Percentiles rank a stretch among this genome's conserved stretches.
Conservation (phyloP, 2,888 invertebrate genomes). For the Colostygia pectinataria region DNA sequence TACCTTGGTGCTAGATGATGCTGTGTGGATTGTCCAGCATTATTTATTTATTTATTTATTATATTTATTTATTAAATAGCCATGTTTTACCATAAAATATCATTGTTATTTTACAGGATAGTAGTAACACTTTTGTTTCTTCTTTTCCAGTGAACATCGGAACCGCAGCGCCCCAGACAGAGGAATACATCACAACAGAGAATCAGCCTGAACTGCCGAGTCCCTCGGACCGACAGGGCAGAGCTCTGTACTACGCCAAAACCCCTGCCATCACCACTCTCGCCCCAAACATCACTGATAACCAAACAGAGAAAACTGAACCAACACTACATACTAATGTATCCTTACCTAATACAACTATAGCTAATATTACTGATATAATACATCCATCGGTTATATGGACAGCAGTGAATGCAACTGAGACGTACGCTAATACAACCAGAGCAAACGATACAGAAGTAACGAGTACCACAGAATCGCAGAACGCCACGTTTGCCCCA, state of each 20-base stretch:
- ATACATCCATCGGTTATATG: constrained; percentile 55
- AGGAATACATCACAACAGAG: constrained; percentile 57
- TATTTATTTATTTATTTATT: too few species aligned
- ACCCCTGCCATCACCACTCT: constrained; percentile 47
- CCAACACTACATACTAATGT: constrained; percentile 36
- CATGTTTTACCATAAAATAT: too few species aligned
- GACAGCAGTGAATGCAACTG: constrained; percentile 56
- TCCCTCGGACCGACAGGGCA: constrained; percentile 51
- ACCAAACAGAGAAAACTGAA: constrained; percentile 33
- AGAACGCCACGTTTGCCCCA: constrained; percentile 56
- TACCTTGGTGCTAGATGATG: too few species aligned
- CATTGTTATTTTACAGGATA: too few species aligned
- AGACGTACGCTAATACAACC: constrained; percentile 34
- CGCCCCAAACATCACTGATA: constrained; percentile 46
- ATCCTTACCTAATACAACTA: constrained; percentile 35
- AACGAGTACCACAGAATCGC: constrained; percentile 55
- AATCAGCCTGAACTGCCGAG: constrained; percentile 43
- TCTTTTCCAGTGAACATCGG: constrained; percentile 63
- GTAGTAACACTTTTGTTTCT: constrained; percentile 14
- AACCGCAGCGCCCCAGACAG: constrained; percentile 66
- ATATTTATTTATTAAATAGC: too few species aligned
- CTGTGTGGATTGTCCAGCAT: too few species aligned
- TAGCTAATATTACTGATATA: constrained; percentile 44
- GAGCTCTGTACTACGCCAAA: constrained; percentile 73
- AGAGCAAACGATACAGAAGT: constrained; percentile 43